These are phyloP conservation scores for Cylloceria caligata DNA, from an alignment of 2,888 invertebrate genomes.

Conservation along the genomic window DNA sequence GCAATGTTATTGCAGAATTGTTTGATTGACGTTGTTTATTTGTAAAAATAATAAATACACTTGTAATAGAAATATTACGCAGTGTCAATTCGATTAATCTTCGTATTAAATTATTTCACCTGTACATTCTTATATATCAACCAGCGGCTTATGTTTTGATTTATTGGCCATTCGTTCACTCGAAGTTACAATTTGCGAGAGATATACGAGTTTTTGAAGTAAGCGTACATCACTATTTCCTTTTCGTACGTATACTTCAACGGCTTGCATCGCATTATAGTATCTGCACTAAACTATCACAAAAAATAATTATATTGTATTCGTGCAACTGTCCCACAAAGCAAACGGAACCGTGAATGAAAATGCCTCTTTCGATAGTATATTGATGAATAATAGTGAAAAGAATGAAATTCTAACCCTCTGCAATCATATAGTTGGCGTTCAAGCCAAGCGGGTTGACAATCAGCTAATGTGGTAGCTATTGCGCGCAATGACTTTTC, in stretches of 20 bases:
- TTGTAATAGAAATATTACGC: neutral
- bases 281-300: slow-evolving; percentile 90
- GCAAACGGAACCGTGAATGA: too few relatives aligned
- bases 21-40: neutral
- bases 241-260: slow-evolving; percentile 99
- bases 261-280: slow-evolving; percentile 97
- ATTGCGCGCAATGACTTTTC: too few relatives aligned
- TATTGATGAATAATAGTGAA: too few relatives aligned
- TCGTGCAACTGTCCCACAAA: too few relatives aligned
- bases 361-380: too few relatives aligned
- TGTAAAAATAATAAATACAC: slow-evolving; percentile 3
- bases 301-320: slow-evolving; percentile 22
- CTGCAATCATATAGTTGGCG: too few relatives aligned
- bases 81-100: neutral
- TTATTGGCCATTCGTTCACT: slow-evolving; percentile 8
- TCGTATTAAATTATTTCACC: neutral
- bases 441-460: too few relatives aligned
- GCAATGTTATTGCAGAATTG: too few relatives aligned
- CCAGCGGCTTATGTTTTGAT: slow-evolving; percentile 30
- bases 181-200: slow-evolving; percentile 87
- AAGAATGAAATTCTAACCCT: too few relatives aligned
- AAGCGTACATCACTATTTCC: slow-evolving; percentile 99
- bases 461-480: too few relatives aligned
- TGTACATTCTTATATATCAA: slow-evolving; percentile 33
- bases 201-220: slow-evolving; percentile 98